Evolutionary conservation across 2,888 invertebrate species (phyloP), one percentile per base, ranked within the genome.

Genomic region (Dendrolimus houi): DNA sequence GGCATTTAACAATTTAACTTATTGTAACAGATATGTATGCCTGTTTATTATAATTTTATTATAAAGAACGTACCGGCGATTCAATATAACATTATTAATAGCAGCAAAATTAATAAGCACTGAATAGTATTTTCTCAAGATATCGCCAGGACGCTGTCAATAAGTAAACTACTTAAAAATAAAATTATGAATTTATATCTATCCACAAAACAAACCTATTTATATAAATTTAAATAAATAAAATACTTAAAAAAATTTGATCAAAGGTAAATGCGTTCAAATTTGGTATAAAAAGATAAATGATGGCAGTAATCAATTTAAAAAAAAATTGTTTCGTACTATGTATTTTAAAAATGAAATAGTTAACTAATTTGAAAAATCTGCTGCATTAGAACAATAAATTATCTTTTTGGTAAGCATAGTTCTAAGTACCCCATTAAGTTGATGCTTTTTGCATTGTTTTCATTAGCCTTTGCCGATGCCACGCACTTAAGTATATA

Each of bases 11-110:
- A 74, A 74, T 74, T 67, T 69, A 84, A 85, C 83, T 85, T 85
- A 87, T 77, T 75, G 63, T 86, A 85, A 85, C 74, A 80, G 87
- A 88, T 88, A 88, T 88, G 87, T 85, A 81, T 83, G 75, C 70
- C 64, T 63, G 61, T 67, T 67, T 66, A 65, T 67, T 64, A 52
- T 47, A 56, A 66, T 62, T 62, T 58, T 55, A 56, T 65, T 61
- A 59, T 62, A 55, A 64, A 58, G 59, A 67, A 67, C 69, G 60
- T 66, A 59, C 59, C 70, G 72, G 67, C 73, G 73, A 67, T 62
- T 67, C 9, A 53, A 57, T 55, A 47, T 47, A 47, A 29, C 29
- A 29, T 29, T 29, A n/a, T 29, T 56, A 47, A 42, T 56, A 9
- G 42, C 47, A 47, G 47, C 47, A 47, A 47, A 47, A 47, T 47